Evolutionary conservation across 53 echinoderm and acorn worm species (phyloP), one percentile per base, ranked within the genome.

Genomic region (Temnopleurus reevesii): DNA sequence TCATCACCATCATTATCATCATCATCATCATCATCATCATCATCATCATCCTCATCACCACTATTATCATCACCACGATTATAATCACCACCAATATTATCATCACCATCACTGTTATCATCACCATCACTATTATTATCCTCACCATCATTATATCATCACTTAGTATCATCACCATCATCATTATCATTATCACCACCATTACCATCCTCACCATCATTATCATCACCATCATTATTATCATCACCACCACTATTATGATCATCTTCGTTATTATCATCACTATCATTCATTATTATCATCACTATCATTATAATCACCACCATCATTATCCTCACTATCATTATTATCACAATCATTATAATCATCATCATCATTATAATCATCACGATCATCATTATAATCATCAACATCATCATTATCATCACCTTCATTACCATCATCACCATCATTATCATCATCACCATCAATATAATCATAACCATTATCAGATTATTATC

Each of bases 161-260:
- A 46, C 15, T 49, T 49, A 12, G 15, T 55, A 17, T 21, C 15
- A 4, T 55, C 21, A 55, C 3, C 55, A 17, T 21, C 55, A 55
- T 4, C 21, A 55, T 12, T 21, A 21, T 55, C 55, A 55, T 9
- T 55, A 55, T 55, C 56, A 56, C 25, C 23, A 23, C 25, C 56
- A 10, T 56, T 25, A 56, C 8, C 25, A 21, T 24, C 56, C 3
- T 85, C 86, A 63, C 61, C 61, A 61, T 85, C 86, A 63, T 25
- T 34, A 85, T 59, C 86, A 85, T 85, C 61, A 64, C 15, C 61
- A 86, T 66, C 61, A 86, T 66, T 44, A 86, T 76, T 41, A 86
- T 80, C 81, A 80, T 80, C 81, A 80, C 44, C 81, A 80, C 44
- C 76, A 66, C n/a, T n/a, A n/a, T n/a, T 66, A 12, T 61, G 2